phyloP scores from a whole-genome alignment of 2,888 invertebrate species.

The Drosophila atroscutellata region DNA sequence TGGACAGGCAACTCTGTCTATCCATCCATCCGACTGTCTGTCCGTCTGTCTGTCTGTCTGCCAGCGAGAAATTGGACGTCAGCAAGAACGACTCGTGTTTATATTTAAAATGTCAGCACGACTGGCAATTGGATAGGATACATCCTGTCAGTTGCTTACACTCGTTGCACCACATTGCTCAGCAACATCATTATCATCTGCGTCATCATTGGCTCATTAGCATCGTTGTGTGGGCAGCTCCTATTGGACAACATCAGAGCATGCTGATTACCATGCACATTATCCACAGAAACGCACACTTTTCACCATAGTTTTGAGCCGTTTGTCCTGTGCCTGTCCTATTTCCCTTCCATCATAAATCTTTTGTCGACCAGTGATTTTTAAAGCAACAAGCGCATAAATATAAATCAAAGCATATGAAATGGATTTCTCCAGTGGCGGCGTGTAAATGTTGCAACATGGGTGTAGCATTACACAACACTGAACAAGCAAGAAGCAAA shows the following conservation, averaged over 20 bases:
- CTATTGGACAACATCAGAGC: conserved; percentile 29
- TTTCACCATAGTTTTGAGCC: conserved; percentile 37
- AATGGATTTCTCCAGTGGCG: conserved; percentile 60
- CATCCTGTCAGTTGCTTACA: conserved; percentile 57
- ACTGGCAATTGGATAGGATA: conserved; percentile 62
- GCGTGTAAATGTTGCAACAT: conserved; percentile 18
- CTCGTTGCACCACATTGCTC: conserved; percentile 7
- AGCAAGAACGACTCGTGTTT: conserved; percentile 60
- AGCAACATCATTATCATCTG: conserved; percentile 14
- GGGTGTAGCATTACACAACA: conserved; percentile 51
- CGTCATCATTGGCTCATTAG: conserved; percentile 54
- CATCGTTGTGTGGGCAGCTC: conserved; percentile 57
- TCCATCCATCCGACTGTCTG: conserved; percentile 4
- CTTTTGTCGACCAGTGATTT: conserved; percentile 39
- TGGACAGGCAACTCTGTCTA: conserved; percentile 38
- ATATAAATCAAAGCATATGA: conserved; percentile 63
- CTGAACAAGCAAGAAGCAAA: conserved; percentile 14
- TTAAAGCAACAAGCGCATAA: conserved; percentile 57
- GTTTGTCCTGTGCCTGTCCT: conserved; percentile 21
- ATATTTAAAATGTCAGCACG: conserved; percentile 75
- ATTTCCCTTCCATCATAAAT: conserved; percentile 55
- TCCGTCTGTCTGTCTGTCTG: conserved; percentile 18
- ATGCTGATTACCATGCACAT: conserved; percentile 65
- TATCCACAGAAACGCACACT: conserved; percentile 31
- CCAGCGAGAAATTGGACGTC: conserved; percentile 67